Conservation (phyloP, 2,797 vertebrate species). For the Taeniopygia guttata region DNA sequence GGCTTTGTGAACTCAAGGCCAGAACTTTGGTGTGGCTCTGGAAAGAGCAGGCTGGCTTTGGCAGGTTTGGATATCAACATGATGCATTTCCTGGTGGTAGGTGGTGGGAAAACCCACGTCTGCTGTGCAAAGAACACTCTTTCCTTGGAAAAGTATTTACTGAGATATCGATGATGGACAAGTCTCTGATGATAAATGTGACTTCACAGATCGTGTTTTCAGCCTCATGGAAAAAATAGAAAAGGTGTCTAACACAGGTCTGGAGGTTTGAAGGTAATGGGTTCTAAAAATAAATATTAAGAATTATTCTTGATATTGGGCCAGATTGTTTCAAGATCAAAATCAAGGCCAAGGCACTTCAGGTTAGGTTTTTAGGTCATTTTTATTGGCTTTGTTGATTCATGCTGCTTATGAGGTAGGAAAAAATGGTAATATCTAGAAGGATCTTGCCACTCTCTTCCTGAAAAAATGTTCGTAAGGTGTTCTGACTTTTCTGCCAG, state of each 20-base stretch:
- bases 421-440: neutral
- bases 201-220: neutral
- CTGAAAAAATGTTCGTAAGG: neutral
- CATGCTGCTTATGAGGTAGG: neutral
- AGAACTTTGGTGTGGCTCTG: neutral
- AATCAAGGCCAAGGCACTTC: slow-evolving; percentile 17
- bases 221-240: neutral
- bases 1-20: slow-evolving; percentile 3
- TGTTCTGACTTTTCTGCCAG: neutral
- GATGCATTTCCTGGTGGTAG: slow-evolving; percentile 3
- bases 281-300: slow-evolving; percentile 25
- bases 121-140: slow-evolving; percentile 13
- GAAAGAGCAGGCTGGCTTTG: slow-evolving; percentile 50
- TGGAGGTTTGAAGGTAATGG: slow-evolving; percentile 26
- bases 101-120: slow-evolving; percentile 35
- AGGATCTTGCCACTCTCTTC: neutral
- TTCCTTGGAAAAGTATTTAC: slow-evolving; percentile 37
- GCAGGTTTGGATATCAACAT: neutral
- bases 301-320: neutral
- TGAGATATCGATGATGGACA: slow-evolving; percentile 35
- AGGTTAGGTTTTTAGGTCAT: neutral
- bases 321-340: slow-evolving; percentile 41
- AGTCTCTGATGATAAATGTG: neutral
- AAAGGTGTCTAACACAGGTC: neutral
- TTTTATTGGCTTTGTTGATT: neutral